Evolutionary conservation across 2,113 vertebrate species (phyloP), one percentile per base, ranked within the genome.

Genomic region (Gobiocypris rarus): DNA sequence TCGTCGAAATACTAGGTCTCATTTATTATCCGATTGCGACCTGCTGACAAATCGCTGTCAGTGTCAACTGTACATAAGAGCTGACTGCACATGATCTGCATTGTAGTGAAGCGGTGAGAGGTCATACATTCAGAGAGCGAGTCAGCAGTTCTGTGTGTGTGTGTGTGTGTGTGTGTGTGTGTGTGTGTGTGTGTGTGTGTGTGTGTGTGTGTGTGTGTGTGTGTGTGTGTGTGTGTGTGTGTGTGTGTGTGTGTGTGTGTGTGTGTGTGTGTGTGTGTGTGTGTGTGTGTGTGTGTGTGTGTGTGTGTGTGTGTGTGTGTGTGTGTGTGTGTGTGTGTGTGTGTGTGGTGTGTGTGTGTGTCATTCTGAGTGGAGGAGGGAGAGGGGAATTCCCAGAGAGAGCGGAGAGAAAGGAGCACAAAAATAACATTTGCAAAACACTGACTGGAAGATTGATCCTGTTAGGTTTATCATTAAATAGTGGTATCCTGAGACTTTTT

Each of bases 1-100:
- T 89, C 87, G 90, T 65, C 26, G 1, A 31, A 65, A 31, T 65
- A 65, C 13, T 65, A 65, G 3, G 24, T 50, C 24, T 48, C 71
- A 50, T 75, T 75, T 48, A 48, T 75, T 24, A 45, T 15, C 45
- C 24, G 45, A 17, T 28, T 31, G 71, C 19, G 24, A 52, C 71
- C 43, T 74, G 43, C 71, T n/a, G 14, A 15, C 43, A 43, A 75
- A 24, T 45, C 17, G 45, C 45, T 28, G 43, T 73, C 41, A 73
- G 13, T 48, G 7, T 48, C 22, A 73, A 3, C 11, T 1, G 14
- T 28, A n/a, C 11, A 14, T 4, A 74, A 28, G 45, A 50, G 43
- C 71, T 17, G 24, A 14, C 45, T 74, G 24, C 41, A 50, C 24
- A 28, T 58, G 41, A 48, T 48, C 22, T 43, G 52, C 9, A 6